Evolutionary conservation across 2,113 vertebrate species (phyloP).

Genomic region (Syrrhaptes paradoxus): DNA sequence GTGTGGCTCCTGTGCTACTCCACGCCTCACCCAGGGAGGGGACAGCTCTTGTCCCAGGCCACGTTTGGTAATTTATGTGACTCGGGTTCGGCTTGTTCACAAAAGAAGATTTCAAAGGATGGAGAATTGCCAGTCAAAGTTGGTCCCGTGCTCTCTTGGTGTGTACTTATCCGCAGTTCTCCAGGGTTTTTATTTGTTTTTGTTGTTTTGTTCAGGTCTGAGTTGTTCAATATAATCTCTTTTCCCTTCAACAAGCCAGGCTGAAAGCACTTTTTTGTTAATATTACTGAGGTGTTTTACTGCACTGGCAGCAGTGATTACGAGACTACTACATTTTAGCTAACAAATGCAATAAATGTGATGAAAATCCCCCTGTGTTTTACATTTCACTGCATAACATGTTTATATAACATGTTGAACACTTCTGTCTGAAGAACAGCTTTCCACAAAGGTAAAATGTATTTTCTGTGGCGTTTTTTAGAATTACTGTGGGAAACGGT

Average conservation of each 20-base stretch:
- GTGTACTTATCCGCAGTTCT: background rate
- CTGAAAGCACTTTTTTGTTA: conserved; percentile 43
- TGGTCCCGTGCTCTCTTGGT: background rate
- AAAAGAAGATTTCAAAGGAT: background rate
- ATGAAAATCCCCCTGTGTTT: conserved; percentile 73
- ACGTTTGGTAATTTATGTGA: fast-evolving
- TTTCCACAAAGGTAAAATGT: conserved; percentile 58
- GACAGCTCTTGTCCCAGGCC: background rate
- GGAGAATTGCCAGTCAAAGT: background rate
- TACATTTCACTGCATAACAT: conserved; percentile 70
- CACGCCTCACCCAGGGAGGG: background rate
- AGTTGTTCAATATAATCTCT: background rate
- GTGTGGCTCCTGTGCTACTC: background rate
- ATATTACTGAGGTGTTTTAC: conserved; percentile 58
- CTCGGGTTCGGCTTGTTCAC: background rate
- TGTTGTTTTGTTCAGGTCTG: background rate
- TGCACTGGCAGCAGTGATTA: conserved; percentile 42
- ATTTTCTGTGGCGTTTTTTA: conserved; percentile 35
- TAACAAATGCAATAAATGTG: conserved; percentile 71
- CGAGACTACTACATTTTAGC: conserved; percentile 58
- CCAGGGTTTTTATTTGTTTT: background rate
- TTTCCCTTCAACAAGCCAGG: background rate
- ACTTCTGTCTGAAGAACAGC: conserved; percentile 64
- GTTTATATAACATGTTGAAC: conserved; percentile 73
- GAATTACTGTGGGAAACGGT: conserved; percentile 24